Evolutionary conservation across 2,113 vertebrate species (phyloP).

Genomic region (Corythaeola cristata): DNA sequence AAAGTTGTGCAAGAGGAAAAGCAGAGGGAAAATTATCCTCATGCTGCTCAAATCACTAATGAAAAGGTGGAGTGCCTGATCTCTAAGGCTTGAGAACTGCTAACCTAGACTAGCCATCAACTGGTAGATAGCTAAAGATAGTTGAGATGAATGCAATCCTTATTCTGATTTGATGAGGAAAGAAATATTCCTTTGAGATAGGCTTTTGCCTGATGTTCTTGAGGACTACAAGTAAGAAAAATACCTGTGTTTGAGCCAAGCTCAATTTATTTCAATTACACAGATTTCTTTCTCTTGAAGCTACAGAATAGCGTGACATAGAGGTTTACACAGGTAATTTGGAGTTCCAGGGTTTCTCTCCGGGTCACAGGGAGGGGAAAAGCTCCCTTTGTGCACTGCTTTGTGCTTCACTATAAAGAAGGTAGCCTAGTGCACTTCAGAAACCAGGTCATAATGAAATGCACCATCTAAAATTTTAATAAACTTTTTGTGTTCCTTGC

Average conservation of each 20-base stretch:
- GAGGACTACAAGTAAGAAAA: neutral
- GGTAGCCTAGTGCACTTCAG: neutral
- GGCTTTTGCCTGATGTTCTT: neutral
- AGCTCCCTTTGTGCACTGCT: neutral
- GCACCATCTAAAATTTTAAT: slow-evolving; percentile 28
- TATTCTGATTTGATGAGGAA: neutral
- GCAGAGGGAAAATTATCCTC: neutral
- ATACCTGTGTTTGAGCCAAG: neutral
- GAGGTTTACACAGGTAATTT: neutral
- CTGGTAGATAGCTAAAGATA: neutral
- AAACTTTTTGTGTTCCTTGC: slow-evolving; percentile 12
- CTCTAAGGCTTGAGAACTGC: neutral
- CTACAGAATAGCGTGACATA: neutral
- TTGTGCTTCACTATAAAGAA: neutral
- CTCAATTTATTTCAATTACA: slow-evolving; percentile 1
- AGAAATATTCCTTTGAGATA: neutral
- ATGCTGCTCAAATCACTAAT: neutral
- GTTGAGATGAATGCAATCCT: neutral
- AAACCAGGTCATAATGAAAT: slow-evolving; percentile 9
- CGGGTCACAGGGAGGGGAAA: neutral
- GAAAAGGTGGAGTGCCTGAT: neutral
- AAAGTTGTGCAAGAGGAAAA: neutral
- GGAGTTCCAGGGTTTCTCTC: neutral
- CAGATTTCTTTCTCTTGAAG: neutral
- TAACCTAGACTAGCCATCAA: neutral